phyloP scores from a whole-genome alignment of 2,113 vertebrate species.

The Elanoides forficatus region DNA sequence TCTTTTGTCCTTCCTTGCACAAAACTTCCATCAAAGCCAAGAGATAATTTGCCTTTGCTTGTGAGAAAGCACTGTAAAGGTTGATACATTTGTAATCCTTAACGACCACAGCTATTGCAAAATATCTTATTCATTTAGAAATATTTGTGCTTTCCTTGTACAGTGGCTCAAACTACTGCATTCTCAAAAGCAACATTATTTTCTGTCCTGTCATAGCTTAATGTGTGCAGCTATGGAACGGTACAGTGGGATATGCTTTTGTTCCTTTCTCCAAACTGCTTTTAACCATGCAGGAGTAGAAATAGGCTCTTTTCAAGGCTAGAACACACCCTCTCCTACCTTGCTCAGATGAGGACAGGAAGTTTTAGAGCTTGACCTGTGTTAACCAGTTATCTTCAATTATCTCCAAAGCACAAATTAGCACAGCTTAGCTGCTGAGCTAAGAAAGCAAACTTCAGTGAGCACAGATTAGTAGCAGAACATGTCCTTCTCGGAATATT shows the following conservation, averaged over 20 bases:
- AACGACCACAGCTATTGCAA: background rate
- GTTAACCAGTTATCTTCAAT: background rate
- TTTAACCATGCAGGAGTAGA: background rate
- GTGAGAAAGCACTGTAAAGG: background rate
- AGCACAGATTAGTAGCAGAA: background rate
- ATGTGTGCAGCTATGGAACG: background rate
- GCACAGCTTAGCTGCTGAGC: background rate
- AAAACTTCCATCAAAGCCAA: background rate
- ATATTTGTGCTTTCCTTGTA: background rate
- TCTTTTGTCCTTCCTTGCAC: background rate
- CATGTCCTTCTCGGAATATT: background rate
- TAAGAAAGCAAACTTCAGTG: background rate
- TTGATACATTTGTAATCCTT: background rate
- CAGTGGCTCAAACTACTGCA: background rate
- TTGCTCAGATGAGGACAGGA: background rate
- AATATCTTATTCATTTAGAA: background rate
- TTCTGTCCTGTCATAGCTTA: background rate
- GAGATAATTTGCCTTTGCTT: background rate
- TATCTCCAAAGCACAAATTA: background rate
- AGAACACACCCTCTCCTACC: background rate
- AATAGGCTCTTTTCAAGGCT: background rate
- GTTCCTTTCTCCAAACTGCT: background rate
- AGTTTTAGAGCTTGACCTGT: background rate
- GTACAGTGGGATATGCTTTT: background rate
- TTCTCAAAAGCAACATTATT: conserved; percentile 31